Evolutionary conservation across 2,888 invertebrate species (phyloP), one percentile per base, ranked within the genome.

Genomic region (Cryptus viduatorius): DNA sequence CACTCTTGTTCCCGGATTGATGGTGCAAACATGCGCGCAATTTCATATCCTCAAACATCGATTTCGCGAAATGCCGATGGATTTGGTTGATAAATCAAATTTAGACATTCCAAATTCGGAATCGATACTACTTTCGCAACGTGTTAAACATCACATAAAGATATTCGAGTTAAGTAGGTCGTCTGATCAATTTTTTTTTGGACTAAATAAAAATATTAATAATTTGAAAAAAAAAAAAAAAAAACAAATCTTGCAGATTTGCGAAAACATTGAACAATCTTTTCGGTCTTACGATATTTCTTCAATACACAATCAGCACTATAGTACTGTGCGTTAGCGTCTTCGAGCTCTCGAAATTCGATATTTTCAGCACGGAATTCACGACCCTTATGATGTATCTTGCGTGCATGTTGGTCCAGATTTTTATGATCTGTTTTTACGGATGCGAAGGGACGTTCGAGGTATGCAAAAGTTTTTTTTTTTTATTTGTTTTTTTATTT

Each of bases 1-100:
- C 69, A 84, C 84, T 7, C 78, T 88, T 10, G 80, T 88, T 1
- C 83, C 87, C n/a, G 86, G 86, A 2, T 73, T 88, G 16, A 88
- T 85, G 67, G 67, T 89, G 37, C 37, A 37, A 10, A 68, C 65
- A 5, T 88, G 89, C 46, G 86, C 85, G 0, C 88, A 88, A 71
- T 85, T 89, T 3, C 56, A 69, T 46, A 78, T 88, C 72, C 69
- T 87, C 3, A 65, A 83, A 4, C 59, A 87, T 53, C 87, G 88
- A 16, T 68, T 81, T 4, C 37, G 37, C 7, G 37, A 37, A 37
- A 37, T 37, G 37, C 37, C 37, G 37, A 4, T 7, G 37, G 37
- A 37, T 37, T 37, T 37, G 37, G 37, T 5, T 0, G 37, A 4
- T 7, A 37, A 37, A 37, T 37, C 37, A 8, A 37, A 37, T 37